Evolutionary conservation across 1,140 invertebrate genomes (phyloP).

Genomic region (Halictus rubicundus): DNA sequence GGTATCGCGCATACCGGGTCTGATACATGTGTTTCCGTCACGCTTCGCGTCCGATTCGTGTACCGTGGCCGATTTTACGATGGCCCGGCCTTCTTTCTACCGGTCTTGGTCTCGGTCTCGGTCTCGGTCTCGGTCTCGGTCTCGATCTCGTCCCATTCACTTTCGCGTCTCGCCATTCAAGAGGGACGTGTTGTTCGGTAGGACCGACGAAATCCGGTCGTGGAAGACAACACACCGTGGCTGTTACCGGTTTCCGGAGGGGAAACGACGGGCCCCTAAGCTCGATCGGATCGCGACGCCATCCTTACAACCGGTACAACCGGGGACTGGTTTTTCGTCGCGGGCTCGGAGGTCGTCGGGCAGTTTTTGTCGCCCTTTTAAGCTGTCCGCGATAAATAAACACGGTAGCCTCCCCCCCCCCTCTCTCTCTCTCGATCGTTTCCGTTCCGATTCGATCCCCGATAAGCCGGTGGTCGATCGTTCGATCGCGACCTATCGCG

Average conservation of each 20-base stretch:
- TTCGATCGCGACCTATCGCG: constrained; percentile 24
- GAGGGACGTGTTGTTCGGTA: constrained; percentile 24
- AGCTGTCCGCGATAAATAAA: constrained; percentile 59
- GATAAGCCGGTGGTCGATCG: constrained; percentile 12
- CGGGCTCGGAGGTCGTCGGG: constrained; percentile 52
- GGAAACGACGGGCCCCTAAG: neutral
- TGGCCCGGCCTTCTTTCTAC: constrained; percentile 15
- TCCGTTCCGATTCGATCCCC: constrained; percentile 43
- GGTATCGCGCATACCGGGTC: neutral
- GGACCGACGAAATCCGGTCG: constrained; percentile 50
- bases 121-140: constrained; percentile 14
- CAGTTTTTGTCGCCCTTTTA: constrained; percentile 55
- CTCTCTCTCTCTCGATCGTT: neutral
- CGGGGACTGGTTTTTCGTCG: constrained; percentile 64
- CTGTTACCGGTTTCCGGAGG: too few species aligned
- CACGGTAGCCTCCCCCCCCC: constrained; percentile 6
- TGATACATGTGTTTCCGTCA: constrained; percentile 40
- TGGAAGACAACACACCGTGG: too few species aligned
- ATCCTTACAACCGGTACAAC: constrained; percentile 60
- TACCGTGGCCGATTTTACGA: constrained; percentile 52
- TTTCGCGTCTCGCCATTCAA: constrained; percentile 64
- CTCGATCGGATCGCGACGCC: constrained; percentile 50
- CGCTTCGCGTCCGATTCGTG: neutral
- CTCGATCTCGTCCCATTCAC: constrained; percentile 59
- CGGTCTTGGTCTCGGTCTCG: too few species aligned